Evolutionary conservation across 2,797 vertebrate species (phyloP), one percentile per base, ranked within the genome.

Genomic region (Pseudochirops corinnae): DNA sequence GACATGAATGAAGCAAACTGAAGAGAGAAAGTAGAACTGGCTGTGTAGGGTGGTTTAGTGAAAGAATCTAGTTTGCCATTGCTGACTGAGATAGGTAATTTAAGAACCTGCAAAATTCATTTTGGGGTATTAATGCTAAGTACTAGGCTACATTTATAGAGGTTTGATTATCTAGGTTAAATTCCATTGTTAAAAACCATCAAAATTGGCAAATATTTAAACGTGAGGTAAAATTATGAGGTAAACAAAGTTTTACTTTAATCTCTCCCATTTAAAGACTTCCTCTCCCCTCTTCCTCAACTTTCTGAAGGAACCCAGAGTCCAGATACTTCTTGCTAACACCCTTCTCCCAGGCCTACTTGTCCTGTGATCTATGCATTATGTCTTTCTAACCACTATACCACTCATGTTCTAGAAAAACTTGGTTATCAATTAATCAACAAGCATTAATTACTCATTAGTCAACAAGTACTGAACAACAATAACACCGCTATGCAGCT

Each of bases 31-130:
- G n/a, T 46, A 93, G 91, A 96, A 60, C 94, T 2, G 4, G 90
- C 74, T 95, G 91, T 95, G 96, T 95, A 95, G 94, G 92, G 90
- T 93, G 87, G 93, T 33, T 95, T 60, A 91, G 92, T 82, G 82
- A 82, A 82, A 46, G 7, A 82, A 82, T 24, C 74, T 46, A 82
- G 74, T 46, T 82, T 6, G 46, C n/a, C 12, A 82, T 24, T 46
- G 11, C 74, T 82, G n/a, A 82, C 21, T 46, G n/a, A 39, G n/a
- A 82, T 24, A 82, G 67, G 21, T 39, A 82, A 24, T 82, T 82
- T 82, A 3, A 82, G 14, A 82, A 46, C n/a, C n/a, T n/a, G 16
- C 14, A 39, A 74, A 39, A 74, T n/a, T 74, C 18, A 82, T 82
- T 7, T 82, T 46, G 39, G 74, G 0, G 18, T 24, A 46, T 82